Evolutionary conservation across 2,888 invertebrate genomes (phyloP).

Genomic region (Netelia fuscicornis): DNA sequence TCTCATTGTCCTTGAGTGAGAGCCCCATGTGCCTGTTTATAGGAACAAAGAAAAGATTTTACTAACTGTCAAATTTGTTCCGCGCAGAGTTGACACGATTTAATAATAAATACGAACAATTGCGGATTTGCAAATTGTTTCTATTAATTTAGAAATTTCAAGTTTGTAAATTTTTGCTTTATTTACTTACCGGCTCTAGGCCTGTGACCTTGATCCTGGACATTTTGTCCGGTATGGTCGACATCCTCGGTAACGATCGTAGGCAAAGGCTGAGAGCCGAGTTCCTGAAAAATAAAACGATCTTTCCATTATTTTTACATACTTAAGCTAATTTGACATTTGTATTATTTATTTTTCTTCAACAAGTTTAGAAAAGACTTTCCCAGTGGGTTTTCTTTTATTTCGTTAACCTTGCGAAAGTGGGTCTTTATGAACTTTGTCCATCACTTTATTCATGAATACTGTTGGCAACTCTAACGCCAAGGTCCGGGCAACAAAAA

Average conservation of each 20-base stretch:
- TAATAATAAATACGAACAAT: too few relatives aligned
- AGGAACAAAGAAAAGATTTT: background rate
- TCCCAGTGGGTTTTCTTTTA: background rate
- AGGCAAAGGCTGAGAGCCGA: conserved; percentile 88
- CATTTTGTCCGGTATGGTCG: conserved; percentile 82
- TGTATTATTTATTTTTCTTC: background rate
- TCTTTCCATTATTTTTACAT: background rate
- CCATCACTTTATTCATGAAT: background rate
- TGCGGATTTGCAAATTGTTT: too few relatives aligned
- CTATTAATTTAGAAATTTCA: too few relatives aligned
- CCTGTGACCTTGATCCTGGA: conserved; percentile 84
- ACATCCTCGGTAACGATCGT: conserved; percentile 86
- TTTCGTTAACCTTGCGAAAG: background rate
- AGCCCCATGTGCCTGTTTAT: conserved; percentile 81
- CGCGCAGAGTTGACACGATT: too few relatives aligned
- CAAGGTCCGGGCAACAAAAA: too few relatives aligned
- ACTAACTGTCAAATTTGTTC: too few relatives aligned
- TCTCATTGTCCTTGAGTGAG: conserved; percentile 80
- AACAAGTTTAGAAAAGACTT: background rate
- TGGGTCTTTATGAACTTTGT: background rate
- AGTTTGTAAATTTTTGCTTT: too few relatives aligned
- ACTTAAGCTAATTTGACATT: background rate
- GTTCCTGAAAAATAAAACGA: conserved; percentile 85
- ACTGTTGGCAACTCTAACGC: too few relatives aligned
- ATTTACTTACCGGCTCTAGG: conserved; percentile 88